Evolutionary conservation across 2,888 invertebrate species (phyloP), one percentile per base, ranked within the genome.

Genomic region (Acrobasis consociella): DNA sequence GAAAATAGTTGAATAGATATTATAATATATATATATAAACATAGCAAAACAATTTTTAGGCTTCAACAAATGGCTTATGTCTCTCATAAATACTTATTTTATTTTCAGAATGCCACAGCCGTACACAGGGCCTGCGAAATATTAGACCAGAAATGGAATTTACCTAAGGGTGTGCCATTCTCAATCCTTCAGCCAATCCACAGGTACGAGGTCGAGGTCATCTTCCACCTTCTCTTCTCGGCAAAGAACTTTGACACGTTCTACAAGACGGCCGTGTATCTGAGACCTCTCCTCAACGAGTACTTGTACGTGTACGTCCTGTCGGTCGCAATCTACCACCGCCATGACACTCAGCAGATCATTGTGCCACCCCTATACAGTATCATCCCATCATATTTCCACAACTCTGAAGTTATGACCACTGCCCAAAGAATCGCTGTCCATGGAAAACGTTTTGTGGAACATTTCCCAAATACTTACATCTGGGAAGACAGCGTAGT

Each of bases 191-290:
- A 94, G 68, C 79, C 84, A n/a, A 78, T 82, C 1, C 95, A 96
- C 65, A 87, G 93, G 59, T 93, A 94, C 72, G 95, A 96, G 77
- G 95, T 94, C 10, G 78, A 93, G 7, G 93, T 94, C 8, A 83
- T 96, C 22, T 95, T 95, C 86, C 94, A 95, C 76, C 87, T 95
- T 62, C 91, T 97, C 69, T 94, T 93, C 86, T 94, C 94, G 63
- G 95, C 96, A 69, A 95, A 95, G 80, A 94, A 95, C 79, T 96
- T 94, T 80, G 93, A 94, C 31, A 95, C 95, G 49, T 96, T 97
- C 89, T 93, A 94, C 81, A 93, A 94, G 70, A 94, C 95, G 10
- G 95, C 95, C 46, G 94, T 94, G 49, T 95, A 94, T 93, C 93
- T 95, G 31, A 95, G 96, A 63, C 87, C 94, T 62, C 86, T 93